Conservation (phyloP, 1,140 invertebrate genomes). For the Platyscapa corneri region DNA sequence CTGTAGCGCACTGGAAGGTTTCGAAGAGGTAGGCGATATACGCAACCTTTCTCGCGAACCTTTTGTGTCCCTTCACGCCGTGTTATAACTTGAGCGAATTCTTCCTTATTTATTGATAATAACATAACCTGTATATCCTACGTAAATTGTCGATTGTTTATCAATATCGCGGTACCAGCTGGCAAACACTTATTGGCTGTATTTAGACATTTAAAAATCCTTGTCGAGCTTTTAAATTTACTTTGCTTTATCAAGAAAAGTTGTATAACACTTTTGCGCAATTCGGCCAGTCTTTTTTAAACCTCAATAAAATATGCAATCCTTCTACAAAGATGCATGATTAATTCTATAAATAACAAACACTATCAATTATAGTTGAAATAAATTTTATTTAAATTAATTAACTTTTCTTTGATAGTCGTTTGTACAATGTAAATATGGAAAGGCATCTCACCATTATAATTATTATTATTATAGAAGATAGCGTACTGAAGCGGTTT, state of each 20-base stretch:
- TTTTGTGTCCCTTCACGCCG: too few relatives aligned
- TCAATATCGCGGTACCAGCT: background rate
- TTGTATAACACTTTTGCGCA: background rate
- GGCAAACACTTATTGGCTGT: background rate
- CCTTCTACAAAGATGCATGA: background rate
- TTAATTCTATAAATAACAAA: slow-evolving; percentile 25
- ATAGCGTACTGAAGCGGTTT: too few relatives aligned
- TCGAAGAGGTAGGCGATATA: background rate
- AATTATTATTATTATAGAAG: too few relatives aligned
- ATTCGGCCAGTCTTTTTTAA: background rate
- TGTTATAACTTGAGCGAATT: background rate
- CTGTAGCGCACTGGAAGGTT: slow-evolving; percentile 1
- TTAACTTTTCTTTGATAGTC: too few relatives aligned
- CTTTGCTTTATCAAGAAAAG: background rate
- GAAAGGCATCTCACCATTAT: too few relatives aligned
- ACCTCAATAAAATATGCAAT: background rate
- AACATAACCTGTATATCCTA: background rate
- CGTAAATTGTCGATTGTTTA: background rate
- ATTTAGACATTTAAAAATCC: background rate
- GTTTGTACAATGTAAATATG: too few relatives aligned
- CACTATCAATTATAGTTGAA: slow-evolving; percentile 29
- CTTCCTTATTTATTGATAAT: background rate
- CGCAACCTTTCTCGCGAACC: too few relatives aligned
- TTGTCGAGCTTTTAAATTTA: background rate
- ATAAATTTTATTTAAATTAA: background rate